These are phyloP conservation scores for Cephalopterus ornatus DNA, from an alignment of 2,113 vertebrate genomes.

Conservation along the genomic window DNA sequence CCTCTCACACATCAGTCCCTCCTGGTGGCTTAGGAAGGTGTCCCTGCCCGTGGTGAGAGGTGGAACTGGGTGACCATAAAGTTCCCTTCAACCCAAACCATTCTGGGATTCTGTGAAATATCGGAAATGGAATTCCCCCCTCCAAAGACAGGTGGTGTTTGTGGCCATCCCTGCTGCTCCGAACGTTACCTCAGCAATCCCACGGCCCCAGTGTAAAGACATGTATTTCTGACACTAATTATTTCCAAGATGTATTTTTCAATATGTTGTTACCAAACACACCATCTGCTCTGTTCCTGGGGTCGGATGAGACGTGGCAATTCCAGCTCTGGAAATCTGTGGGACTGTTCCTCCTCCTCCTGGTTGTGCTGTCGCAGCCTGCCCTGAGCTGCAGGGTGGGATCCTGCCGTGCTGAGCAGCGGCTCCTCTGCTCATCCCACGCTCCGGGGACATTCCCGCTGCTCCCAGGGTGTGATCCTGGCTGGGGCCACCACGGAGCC, in stretches of 20 bases:
- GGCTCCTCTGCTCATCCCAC: accelerated
- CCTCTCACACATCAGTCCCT: background rate
- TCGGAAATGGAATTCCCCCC: accelerated
- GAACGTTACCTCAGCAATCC: background rate
- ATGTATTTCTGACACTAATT: background rate
- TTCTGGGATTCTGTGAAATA: background rate
- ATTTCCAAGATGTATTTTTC: background rate
- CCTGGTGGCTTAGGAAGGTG: background rate
- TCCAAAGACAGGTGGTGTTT: background rate
- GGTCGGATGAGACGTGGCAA: background rate
- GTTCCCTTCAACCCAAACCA: background rate
- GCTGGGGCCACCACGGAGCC: accelerated
- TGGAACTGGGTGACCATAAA: too few species aligned
- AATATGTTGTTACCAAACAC: background rate
- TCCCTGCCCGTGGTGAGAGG: background rate
- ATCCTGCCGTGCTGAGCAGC: background rate
- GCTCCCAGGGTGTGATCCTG: accelerated
- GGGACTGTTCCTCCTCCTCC: accelerated
- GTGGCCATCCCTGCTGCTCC: background rate
- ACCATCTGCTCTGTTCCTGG: background rate
- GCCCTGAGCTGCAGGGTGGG: background rate
- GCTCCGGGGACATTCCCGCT: accelerated
- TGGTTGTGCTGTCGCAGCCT: background rate
- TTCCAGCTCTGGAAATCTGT: accelerated
- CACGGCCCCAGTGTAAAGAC: background rate